Conservation (phyloP, 2,113 vertebrate species). For the Tupaia tana region DNA sequence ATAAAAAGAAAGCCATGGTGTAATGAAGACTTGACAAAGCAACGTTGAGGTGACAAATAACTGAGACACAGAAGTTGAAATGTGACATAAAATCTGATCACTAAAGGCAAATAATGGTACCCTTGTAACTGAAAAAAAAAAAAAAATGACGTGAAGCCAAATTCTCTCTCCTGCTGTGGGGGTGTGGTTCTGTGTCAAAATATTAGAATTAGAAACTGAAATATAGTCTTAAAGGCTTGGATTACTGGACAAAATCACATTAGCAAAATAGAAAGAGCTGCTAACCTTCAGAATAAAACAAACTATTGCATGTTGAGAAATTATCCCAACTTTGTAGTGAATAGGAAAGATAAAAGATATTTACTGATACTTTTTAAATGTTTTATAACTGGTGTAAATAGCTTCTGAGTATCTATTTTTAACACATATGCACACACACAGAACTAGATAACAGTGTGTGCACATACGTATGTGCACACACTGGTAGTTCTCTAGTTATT, state of each 20-base stretch:
- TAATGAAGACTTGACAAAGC: conserved; percentile 55
- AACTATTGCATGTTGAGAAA: not conserved
- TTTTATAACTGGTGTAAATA: conserved; percentile 8
- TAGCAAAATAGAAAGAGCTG: not conserved
- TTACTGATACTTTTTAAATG: not conserved
- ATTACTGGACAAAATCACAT: conserved; percentile 50
- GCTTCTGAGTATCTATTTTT: not conserved
- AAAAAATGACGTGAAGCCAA: conserved; percentile 4
- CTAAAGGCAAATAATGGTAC: conserved; percentile 53
- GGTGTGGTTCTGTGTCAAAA: conserved; percentile 51
- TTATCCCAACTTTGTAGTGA: not conserved
- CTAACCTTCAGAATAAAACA: conserved; percentile 34
- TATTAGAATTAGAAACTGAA: conserved; percentile 58
- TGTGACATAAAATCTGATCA: conserved; percentile 45
- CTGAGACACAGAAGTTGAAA: conserved; percentile 52
- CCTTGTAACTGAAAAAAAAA: conserved; percentile 43
- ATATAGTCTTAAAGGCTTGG: conserved; percentile 14
- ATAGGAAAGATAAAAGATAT: not conserved
- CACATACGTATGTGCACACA: not conserved
- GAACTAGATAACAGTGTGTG: no score
- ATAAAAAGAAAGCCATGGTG: conserved; percentile 13
- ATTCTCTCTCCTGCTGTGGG: not conserved
- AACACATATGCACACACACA: not conserved
- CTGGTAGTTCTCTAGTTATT: not conserved
- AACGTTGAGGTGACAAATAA: conserved; percentile 44